phyloP scores from a whole-genome alignment of 2,797 vertebrate genomes.

The Chromobotia macracanthus region DNA sequence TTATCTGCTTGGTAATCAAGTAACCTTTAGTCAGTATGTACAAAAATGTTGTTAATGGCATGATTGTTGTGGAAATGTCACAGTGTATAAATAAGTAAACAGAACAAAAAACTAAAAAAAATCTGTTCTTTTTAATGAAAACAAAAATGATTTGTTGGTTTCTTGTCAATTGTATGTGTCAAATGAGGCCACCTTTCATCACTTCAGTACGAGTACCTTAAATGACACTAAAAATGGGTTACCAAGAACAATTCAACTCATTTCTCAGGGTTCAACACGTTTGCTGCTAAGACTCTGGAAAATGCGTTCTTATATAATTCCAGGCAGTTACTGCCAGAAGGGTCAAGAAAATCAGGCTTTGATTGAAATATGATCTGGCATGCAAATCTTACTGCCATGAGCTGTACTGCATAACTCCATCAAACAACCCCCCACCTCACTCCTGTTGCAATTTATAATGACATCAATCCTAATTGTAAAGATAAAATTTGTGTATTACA shows the following conservation, averaged over 20 bases:
- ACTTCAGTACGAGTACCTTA: neutral
- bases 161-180: neutral
- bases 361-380: slow-evolving; percentile 26
- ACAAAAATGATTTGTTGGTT: neutral
- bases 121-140: neutral
- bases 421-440: no score
- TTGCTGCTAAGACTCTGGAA: slow-evolving; percentile 25
- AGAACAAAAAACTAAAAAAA: neutral
- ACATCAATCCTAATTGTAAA: no score
- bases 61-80: no score
- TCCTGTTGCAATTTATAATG: no score
- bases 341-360: slow-evolving; percentile 37
- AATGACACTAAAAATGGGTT: slow-evolving; percentile 31
- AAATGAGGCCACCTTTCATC: neutral
- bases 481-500: neutral
- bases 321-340: slow-evolving; percentile 25
- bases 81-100: neutral
- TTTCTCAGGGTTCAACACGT: slow-evolving; percentile 16
- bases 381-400: slow-evolving; percentile 28
- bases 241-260: slow-evolving; percentile 24
- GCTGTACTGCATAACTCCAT: neutral
- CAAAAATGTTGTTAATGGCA: no score
- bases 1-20: no score
- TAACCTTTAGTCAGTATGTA: no score
- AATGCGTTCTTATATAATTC: slow-evolving; percentile 27